A percentile compares a stretch with the other conserved stretches of the same genome.
Evolutionary conservation across 2,113 vertebrate genomes (phyloP).

Genomic region (Columba janthina): DNA sequence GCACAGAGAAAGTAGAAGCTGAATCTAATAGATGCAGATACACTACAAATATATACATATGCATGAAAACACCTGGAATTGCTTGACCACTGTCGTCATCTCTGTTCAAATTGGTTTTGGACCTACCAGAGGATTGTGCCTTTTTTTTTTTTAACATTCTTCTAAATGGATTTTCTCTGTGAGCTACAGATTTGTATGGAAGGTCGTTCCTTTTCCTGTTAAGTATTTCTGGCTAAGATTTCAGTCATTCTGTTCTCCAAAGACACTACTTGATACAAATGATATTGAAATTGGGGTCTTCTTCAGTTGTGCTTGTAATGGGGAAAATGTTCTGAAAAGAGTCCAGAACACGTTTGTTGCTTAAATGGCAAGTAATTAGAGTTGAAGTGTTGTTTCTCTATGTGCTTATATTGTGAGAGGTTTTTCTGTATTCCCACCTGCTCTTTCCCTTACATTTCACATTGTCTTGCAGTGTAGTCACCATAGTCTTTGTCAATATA

Average conservation of each 20-base stretch:
- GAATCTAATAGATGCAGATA: background rate
- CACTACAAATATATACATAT: background rate
- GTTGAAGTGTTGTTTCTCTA: background rate
- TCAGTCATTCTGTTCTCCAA: background rate
- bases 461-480: background rate
- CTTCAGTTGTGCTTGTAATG: background rate
- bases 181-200: background rate
- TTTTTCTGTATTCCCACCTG: background rate
- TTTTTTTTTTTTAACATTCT: background rate
- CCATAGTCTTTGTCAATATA: background rate
- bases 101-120: background rate
- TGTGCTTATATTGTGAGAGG: background rate
- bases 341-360: background rate
- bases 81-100: background rate
- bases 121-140: background rate
- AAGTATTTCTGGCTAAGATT: background rate
- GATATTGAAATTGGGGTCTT: background rate
- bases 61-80: background rate
- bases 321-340: background rate
- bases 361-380: background rate
- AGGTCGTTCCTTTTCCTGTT: background rate
- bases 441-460: background rate
- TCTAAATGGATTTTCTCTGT: background rate
- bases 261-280: background rate
- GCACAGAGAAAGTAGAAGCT: background rate